Base-by-base conservation (phyloP, 2,888 invertebrate species). In the Mythimna albipuncta region DNA sequence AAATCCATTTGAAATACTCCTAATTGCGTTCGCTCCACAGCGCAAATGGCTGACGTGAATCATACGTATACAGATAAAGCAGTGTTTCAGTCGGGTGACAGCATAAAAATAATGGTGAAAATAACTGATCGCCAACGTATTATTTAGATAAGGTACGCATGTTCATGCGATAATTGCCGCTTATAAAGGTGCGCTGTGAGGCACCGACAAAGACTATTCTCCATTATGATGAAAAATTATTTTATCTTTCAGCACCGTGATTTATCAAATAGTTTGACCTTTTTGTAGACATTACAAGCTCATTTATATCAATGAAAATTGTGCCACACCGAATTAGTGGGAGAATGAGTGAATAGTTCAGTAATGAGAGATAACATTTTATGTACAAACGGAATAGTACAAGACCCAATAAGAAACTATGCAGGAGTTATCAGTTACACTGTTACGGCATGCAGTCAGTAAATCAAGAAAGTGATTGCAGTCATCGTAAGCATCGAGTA, bases 131-230 rank as follows among this genome's bases (percentile, higher is more conserved):
- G 89, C 85, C 72, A 88, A 85, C 85, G 86, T 88, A 87, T 91
- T 90, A 91, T 90, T 89, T 90, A 92, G 92, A 93, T 94, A 93
- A 92, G 89, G 80, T 81, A 75, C 71, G 81, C 87, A 89, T 86
- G 89, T 89, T 88, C 89, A 88, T 85, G 79, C 84, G 86, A 88
- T 93, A 93, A 92, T 91, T 88, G 87, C 83, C 81, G 83, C 86
- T 84, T 74, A 87, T 90, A 84, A 89, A 89, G 87, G 88, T 85
- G 87, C 77, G 81, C 77, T 75, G 74, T 78, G 77, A 87, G 89
- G 89, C 89, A 87, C 87, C 84, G 85, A 84, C 84, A 83, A 71
- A 73, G 63, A 64, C 68, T 52, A 81, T 77, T 57, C 73, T 61
- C 64, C 72, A 78, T 86, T 86, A 87, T 83, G 82, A 84, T 83